Percentiles rank a stretch among this genome's conserved stretches.
phyloP scores from a whole-genome alignment of 2,888 invertebrate genomes.

The Gymnoscelis rufifasciata region DNA sequence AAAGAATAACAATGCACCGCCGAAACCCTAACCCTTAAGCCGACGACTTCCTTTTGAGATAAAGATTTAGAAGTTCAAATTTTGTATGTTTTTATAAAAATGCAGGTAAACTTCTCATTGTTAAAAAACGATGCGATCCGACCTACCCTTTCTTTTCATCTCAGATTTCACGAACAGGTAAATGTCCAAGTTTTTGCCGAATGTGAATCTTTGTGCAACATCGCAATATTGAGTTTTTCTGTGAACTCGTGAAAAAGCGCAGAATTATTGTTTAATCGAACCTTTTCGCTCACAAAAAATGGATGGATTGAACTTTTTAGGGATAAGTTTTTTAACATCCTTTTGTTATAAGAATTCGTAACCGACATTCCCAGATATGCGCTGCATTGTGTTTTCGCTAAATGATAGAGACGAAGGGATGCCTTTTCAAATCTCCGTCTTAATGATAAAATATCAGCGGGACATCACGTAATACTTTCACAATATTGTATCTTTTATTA shows the following conservation, averaged over 20 bases:
- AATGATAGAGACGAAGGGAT: slow-evolving; percentile 60
- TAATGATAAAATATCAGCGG: slow-evolving; percentile 75
- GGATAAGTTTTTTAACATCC: slow-evolving; percentile 65
- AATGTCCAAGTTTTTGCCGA: slow-evolving; percentile 64
- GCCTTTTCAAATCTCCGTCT: slow-evolving; percentile 56
- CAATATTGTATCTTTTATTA: slow-evolving; percentile 57
- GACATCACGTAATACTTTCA: slow-evolving; percentile 64
- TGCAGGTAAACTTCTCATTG: slow-evolving; percentile 56
- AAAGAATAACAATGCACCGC: slow-evolving; percentile 47
- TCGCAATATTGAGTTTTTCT: slow-evolving; percentile 72
- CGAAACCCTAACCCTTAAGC: slow-evolving; percentile 67
- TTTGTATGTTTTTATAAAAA: slow-evolving; percentile 50
- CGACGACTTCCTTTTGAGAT: slow-evolving; percentile 65
- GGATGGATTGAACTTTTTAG: slow-evolving; percentile 56
- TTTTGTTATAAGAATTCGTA: slow-evolving; percentile 65
- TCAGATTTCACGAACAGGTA: slow-evolving; percentile 77
- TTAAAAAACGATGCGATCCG: slow-evolving; percentile 59
- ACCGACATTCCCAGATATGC: slow-evolving; percentile 76
- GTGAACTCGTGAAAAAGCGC: slow-evolving; percentile 52
- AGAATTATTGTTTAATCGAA: slow-evolving; percentile 68
- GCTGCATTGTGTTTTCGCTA: slow-evolving; percentile 62
- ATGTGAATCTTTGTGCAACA: slow-evolving; percentile 63
- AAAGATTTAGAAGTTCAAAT: slow-evolving; percentile 56
- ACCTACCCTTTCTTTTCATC: slow-evolving; percentile 74
- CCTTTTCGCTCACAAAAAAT: slow-evolving; percentile 63